Conservation (phyloP, 1,140 invertebrate genomes). For the Panagrolaimus sp. region DNA sequence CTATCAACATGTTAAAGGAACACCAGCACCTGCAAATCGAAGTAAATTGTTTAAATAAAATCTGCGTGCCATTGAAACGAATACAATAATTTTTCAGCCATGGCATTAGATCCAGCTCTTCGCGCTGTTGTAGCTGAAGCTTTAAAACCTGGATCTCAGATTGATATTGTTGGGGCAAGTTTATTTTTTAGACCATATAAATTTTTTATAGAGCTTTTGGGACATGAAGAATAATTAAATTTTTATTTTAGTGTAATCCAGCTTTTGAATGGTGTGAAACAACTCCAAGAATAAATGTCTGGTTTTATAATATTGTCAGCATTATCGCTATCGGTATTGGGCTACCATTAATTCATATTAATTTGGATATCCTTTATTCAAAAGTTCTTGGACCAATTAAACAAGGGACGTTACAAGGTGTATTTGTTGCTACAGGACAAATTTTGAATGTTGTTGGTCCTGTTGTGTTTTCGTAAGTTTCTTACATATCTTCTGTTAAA, state of each 20-base stretch:
- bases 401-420: slow-evolving; percentile 37
- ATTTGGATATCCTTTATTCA: slow-evolving; percentile 43
- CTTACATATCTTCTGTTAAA: background rate
- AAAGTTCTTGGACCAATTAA: slow-evolving; percentile 37
- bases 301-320: slow-evolving; percentile 34
- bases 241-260: slow-evolving; percentile 25
- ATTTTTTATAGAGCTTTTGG: too few relatives aligned
- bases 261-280: slow-evolving; percentile 37
- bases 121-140: background rate
- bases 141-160: background rate
- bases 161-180: background rate
- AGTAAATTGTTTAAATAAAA: too few relatives aligned
- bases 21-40: slow-evolving; percentile 13
- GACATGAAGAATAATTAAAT: too few relatives aligned
- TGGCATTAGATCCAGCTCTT: background rate
- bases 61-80: too few relatives aligned
- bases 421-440: slow-evolving; percentile 27
- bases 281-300: slow-evolving; percentile 37
- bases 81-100: background rate
- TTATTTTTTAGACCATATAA: background rate
- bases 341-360: slow-evolving; percentile 34
- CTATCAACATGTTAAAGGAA: slow-evolving; percentile 13
- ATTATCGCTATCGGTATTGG: slow-evolving; percentile 33
- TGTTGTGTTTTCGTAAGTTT: slow-evolving; percentile 28
- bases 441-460: slow-evolving; percentile 25